Base-by-base conservation (phyloP, 2,797 vertebrate species). In the Telmatherina bonti region DNA sequence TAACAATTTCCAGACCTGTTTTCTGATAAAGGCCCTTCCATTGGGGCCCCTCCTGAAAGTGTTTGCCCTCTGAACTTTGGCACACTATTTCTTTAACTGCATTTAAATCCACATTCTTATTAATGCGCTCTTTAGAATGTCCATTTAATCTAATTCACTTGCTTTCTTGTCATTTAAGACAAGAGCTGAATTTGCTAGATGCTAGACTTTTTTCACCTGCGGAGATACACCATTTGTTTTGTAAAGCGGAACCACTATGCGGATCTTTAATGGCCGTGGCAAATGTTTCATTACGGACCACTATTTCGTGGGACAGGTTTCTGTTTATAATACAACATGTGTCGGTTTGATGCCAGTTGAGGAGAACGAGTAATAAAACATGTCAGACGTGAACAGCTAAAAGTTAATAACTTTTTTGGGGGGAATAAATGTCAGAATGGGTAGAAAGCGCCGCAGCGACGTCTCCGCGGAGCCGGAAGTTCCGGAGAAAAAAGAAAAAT, bases 301-400 rank as follows among this genome's bases (percentile, higher is more conserved):
- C 2, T 59, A 29, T 35, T 60, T 30, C 0, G 0, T 38, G 16
- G 84, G 12, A 70, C 63, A 0, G 0, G 0, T 9, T 7, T 62
- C 49, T 91, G 84, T 93, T 91, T 91, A 88, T 71, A 43, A 67
- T 20, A 0, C 74, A 91, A 85, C 91, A 90, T 93, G 91, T 82
- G 65, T 35, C 4, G n/a, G 35, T n/a, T 33, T 45, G 20, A 31
- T 10, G 29, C 30, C 24, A 6, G 56, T 43, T 11, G 0, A 54
- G 33, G 33, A 24, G 62, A 36, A n/a, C n/a, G 10, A 4, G 10
- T 1, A 56, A 0, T 24, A 1, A 13, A n/a, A 2, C 0, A 9
- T 43, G 20, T n/a, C 26, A 41, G 36, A 18, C 1, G 0, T 27
- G 3, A 0, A 4, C 0, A 3, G 5, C 0, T 5, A 7, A 0